Evolutionary conservation across 2,113 vertebrate species (phyloP).

Genomic region (Psilopogon haemacephalus): DNA sequence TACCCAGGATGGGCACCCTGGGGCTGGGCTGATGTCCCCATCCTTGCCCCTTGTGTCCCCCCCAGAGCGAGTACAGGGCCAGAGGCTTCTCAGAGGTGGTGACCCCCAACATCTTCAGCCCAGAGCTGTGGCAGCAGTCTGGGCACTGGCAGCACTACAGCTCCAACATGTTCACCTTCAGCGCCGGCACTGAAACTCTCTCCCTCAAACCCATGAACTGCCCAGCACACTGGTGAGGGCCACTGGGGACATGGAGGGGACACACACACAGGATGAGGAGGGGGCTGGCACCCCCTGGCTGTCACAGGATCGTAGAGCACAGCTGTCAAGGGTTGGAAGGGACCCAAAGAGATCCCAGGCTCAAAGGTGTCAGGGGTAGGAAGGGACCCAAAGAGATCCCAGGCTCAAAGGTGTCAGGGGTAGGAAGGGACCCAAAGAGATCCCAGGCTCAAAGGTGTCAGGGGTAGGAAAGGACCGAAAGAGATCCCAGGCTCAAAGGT

Average conservation of each 20-base stretch:
- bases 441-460: too few species aligned
- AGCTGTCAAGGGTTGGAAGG: too few species aligned
- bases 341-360: too few species aligned
- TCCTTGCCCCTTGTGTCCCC: background rate
- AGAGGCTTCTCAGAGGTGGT: constrained; percentile 90
- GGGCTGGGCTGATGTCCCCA: background rate
- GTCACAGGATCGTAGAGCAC: too few species aligned
- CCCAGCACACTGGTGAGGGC: constrained; percentile 89
- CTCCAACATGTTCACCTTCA: constrained; percentile 88
- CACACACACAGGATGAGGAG: background rate
- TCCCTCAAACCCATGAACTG: constrained; percentile 98
- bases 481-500: too few species aligned
- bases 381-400: too few species aligned
- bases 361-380: too few species aligned
- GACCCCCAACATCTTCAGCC: constrained; percentile 88
- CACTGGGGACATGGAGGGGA: too few species aligned
- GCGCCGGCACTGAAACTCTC: constrained; percentile 71
- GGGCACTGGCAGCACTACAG: constrained; percentile 94
- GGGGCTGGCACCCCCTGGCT: background rate
- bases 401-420: too few species aligned
- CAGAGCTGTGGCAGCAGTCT: constrained; percentile 86
- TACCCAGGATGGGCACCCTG: fast-evolving
- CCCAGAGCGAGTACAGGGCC: constrained; percentile 83
- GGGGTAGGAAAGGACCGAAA: too few species aligned
- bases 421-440: too few species aligned